phyloP scores from a whole-genome alignment of 2,113 vertebrate species.

The Scytalopus superciliaris region DNA sequence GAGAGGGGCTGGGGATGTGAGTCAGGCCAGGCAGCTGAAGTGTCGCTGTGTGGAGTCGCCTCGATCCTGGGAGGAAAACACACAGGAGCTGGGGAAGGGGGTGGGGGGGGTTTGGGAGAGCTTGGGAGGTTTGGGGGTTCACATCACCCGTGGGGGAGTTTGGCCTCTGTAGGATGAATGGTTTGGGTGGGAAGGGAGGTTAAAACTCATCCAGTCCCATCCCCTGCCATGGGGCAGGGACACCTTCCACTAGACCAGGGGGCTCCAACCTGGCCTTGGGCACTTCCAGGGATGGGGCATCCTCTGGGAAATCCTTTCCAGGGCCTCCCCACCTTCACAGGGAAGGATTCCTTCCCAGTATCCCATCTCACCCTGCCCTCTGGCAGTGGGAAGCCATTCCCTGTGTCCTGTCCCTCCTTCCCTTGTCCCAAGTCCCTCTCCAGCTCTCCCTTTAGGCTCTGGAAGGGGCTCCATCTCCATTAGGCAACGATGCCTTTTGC shows the following conservation, averaged over 20 bases:
- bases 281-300: not conserved
- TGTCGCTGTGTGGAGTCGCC: not conserved
- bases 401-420: not conserved
- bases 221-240: not conserved
- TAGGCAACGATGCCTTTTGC: fast-evolving
- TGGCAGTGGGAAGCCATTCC: not conserved
- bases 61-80: fast-evolving
- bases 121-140: not conserved
- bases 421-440: not conserved
- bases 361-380: not conserved
- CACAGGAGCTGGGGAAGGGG: fast-evolving
- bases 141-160: not conserved
- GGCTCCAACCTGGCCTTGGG: not conserved
- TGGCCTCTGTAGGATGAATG: not conserved
- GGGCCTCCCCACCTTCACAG: not conserved
- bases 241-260: fast-evolving
- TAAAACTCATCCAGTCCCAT: not conserved
- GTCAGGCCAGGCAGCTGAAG: slow-evolving; percentile 36
- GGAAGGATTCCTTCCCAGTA: not conserved
- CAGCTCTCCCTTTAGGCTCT: not conserved
- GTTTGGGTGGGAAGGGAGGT: not conserved
- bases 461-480: fast-evolving
- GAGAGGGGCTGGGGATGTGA: slow-evolving; percentile 20
- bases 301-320: not conserved
- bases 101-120: not conserved